phyloP scores from a whole-genome alignment of 1,140 invertebrate species.

The Lucilia cuprina region DNA sequence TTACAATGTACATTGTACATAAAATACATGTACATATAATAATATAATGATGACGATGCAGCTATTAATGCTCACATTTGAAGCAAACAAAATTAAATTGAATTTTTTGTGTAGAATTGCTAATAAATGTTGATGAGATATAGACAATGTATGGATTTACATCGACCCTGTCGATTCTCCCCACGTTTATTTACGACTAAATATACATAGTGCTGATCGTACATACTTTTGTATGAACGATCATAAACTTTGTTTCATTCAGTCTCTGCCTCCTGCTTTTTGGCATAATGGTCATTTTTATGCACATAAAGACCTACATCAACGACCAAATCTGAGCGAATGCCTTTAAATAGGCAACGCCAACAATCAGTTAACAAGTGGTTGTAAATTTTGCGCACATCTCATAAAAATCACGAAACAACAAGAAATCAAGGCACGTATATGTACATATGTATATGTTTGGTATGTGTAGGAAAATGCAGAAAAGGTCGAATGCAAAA shows the following conservation, averaged over 20 bases:
- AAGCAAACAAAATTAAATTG: constrained; percentile 59
- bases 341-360: not conserved
- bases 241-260: not conserved
- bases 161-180: not conserved
- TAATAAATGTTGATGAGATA: constrained; percentile 62
- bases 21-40: too few species aligned
- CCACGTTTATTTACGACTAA: not conserved
- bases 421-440: not conserved
- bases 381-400: not conserved
- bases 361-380: not conserved
- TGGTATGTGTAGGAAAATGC: too few species aligned
- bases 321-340: not conserved
- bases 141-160: constrained; percentile 32
- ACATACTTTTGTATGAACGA: not conserved
- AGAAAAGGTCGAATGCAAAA: not conserved
- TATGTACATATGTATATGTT: too few species aligned
- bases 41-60: constrained; percentile 11
- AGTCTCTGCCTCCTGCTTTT: not conserved
- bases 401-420: not conserved
- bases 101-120: constrained; percentile 55
- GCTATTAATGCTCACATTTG: constrained; percentile 62
- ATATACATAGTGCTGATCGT: not conserved
- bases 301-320: not conserved
- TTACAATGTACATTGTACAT: too few species aligned
- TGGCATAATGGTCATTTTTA: not conserved